phyloP scores from a whole-genome alignment of 2,797 vertebrate species.

The Danio tinwini region DNA sequence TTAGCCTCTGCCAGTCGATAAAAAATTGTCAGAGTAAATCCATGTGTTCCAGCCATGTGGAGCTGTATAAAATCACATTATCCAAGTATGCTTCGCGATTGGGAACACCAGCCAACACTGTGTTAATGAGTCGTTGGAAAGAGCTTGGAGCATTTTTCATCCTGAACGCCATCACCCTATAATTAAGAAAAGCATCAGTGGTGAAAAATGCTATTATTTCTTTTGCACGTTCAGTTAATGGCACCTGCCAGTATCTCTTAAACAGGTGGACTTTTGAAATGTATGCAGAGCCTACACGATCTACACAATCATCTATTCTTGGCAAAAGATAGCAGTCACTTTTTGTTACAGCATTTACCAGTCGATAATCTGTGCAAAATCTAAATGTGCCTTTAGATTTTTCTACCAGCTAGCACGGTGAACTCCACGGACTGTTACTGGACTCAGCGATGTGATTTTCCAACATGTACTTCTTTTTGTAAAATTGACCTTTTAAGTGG shows the following conservation, averaged over 20 bases:
- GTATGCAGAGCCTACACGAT: not conserved
- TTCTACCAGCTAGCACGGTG: too few relatives aligned
- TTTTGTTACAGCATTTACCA: not conserved
- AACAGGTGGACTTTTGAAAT: not conserved
- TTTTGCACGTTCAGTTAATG: too few relatives aligned
- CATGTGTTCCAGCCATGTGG: not conserved
- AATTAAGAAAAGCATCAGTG: not conserved
- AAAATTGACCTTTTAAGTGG: not conserved
- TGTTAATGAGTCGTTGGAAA: not conserved
- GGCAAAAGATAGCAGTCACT: not conserved
- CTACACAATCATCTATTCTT: not conserved
- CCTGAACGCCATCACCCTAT: not conserved
- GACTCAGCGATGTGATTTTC: not conserved
- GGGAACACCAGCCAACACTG: not conserved
- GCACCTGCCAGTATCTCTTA: not conserved
- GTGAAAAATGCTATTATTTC: too few relatives aligned
- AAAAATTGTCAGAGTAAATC: not conserved
- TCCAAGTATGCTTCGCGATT: not conserved
- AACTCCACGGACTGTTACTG: too few relatives aligned
- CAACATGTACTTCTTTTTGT: not conserved
- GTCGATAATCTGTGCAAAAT: too few relatives aligned
- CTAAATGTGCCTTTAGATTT: too few relatives aligned
- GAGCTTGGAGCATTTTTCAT: not conserved
- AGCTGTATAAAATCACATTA: not conserved
- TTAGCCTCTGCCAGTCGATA: not conserved